Conservation (phyloP, 1,140 invertebrate genomes). For the Drosophila ananassae region DNA sequence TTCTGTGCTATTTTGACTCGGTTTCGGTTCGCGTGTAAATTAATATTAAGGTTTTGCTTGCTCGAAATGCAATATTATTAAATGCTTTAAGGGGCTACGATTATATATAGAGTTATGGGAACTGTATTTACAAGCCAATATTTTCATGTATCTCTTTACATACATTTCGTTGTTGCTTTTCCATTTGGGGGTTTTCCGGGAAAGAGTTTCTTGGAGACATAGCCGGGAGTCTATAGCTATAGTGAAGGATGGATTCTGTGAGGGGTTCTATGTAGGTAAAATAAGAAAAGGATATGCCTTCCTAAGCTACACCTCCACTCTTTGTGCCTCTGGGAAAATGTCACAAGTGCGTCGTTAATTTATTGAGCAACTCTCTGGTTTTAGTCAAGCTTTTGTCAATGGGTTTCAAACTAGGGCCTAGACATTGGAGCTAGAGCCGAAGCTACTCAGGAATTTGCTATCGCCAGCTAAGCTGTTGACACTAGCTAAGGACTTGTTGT, state of each 20-base stretch:
- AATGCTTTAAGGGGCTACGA: slow-evolving; percentile 56
- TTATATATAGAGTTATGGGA: slow-evolving; percentile 36
- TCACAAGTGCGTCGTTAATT: slow-evolving; percentile 11
- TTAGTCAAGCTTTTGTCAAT: slow-evolving; percentile 19
- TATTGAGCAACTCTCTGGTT: slow-evolving; percentile 63
- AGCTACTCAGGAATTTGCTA: slow-evolving; percentile 81
- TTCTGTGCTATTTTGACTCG: slow-evolving; percentile 37
- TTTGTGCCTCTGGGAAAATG: neutral
- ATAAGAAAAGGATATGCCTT: neutral
- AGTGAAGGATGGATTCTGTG: slow-evolving; percentile 7
- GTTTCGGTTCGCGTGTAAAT: slow-evolving; percentile 6
- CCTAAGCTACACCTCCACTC: neutral
- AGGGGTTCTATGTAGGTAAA: neutral
- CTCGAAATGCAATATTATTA: slow-evolving; percentile 50
- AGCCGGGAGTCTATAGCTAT: slow-evolving; percentile 15
- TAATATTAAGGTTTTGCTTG: slow-evolving; percentile 41
- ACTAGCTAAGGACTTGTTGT: slow-evolving; percentile 66
- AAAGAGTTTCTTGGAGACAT: slow-evolving; percentile 4
- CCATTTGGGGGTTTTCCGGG: slow-evolving; percentile 6
- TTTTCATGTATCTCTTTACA: slow-evolving; percentile 45
- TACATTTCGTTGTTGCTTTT: slow-evolving; percentile 58
- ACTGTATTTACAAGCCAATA: slow-evolving; percentile 77
- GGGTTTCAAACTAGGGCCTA: slow-evolving; percentile 32
- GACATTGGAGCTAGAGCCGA: slow-evolving; percentile 73
- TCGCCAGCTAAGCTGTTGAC: slow-evolving; percentile 66